A percentile compares a stretch with the other conserved stretches of the same genome.
Evolutionary conservation across 2,888 invertebrate species (phyloP).

Genomic region (Aleiodes testaceus): DNA sequence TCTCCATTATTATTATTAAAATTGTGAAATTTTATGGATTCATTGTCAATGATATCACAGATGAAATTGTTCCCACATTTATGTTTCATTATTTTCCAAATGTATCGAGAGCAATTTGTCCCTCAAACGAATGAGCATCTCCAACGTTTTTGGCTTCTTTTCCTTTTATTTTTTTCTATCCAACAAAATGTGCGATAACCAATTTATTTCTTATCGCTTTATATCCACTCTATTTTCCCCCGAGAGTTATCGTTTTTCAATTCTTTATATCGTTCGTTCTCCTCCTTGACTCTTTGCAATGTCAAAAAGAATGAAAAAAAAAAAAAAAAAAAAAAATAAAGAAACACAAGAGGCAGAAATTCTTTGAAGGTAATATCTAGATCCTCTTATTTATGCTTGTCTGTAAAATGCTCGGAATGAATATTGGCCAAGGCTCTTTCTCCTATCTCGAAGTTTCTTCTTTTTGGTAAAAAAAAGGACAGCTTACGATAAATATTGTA

Average conservation of each 20-base stretch:
- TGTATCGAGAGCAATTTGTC: no score
- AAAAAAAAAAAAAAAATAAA: constrained; percentile 4
- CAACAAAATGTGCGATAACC: no score
- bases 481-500: constrained; percentile 33
- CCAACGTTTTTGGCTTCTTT: not conserved
- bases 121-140: not conserved
- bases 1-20: no score
- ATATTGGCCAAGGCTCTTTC: constrained; percentile 46
- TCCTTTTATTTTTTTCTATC: constrained; percentile 1
- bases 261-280: constrained; percentile 5
- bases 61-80: no score
- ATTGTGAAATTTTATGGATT: no score
- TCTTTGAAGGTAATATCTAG: constrained; percentile 33
- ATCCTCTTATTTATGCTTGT: constrained; percentile 51
- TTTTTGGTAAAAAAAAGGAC: constrained; percentile 5
- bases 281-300: not conserved
- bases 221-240: not conserved
- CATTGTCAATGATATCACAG: no score
- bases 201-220: not conserved
- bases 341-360: not conserved
- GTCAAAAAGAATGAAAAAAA: constrained; percentile 28
- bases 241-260: constrained; percentile 3
- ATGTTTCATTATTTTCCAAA: no score
- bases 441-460: not conserved
- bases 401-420: constrained; percentile 51